Evolutionary conservation across 2,113 vertebrate genomes (phyloP).

Genomic region (Crocuta crocuta): DNA sequence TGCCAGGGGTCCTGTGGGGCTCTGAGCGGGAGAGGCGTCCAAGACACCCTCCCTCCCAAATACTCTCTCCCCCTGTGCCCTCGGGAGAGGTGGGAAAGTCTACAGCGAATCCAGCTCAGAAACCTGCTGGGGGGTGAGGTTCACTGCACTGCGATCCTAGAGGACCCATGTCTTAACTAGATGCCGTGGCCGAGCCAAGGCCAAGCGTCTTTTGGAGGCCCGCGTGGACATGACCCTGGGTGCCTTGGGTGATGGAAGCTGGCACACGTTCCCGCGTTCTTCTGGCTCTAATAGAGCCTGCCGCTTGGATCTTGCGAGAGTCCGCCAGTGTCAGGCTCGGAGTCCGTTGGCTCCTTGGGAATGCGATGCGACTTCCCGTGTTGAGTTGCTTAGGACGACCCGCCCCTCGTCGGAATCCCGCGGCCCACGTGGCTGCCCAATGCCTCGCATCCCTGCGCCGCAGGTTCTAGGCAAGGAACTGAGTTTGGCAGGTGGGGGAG

Average conservation of each 20-base stretch:
- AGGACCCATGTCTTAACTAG: not conserved
- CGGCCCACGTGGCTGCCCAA: not conserved
- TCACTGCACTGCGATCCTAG: not conserved
- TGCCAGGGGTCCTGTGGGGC: constrained; percentile 62
- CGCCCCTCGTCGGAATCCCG: not conserved
- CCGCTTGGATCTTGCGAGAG: not conserved
- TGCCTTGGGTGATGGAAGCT: not conserved
- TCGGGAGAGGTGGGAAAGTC: not conserved
- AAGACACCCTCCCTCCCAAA: not conserved
- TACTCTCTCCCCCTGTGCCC: not conserved
- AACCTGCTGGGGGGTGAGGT: not conserved
- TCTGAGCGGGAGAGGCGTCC: not conserved
- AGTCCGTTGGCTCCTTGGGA: not conserved
- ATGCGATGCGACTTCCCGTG: not conserved
- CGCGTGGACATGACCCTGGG: not conserved
- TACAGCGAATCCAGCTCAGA: not conserved
- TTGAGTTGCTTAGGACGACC: not conserved
- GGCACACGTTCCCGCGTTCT: not conserved
- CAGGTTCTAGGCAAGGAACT: not conserved
- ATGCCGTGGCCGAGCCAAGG: not conserved
- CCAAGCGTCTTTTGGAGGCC: not conserved
- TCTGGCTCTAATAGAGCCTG: not conserved
- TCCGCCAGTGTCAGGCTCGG: not conserved
- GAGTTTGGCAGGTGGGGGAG: not conserved
- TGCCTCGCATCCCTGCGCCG: not conserved